Evolutionary conservation across 1,140 invertebrate species (phyloP), one percentile per base, ranked within the genome.

Genomic region (Solen grandis): DNA sequence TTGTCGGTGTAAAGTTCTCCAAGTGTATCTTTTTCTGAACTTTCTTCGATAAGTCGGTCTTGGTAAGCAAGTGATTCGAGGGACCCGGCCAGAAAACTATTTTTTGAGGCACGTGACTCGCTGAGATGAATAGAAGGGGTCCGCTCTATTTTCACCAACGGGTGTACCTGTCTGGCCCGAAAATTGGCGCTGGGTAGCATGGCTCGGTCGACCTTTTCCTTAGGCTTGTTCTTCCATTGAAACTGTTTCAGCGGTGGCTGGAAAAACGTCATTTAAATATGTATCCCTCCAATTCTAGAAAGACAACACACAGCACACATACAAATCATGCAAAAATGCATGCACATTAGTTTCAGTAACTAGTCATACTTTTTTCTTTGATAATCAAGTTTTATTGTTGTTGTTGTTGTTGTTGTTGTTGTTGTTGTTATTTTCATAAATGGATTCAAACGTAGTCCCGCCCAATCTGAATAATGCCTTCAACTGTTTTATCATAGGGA

Each of bases 121-220:
- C 31, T 35, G 8, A 73, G 46, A 2, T 46, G 31, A 1, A 80
- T 60, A 13, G 38, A 50, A 0, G 77, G 77, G 22, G 59, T 60
- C 31, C n/a, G 13, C 36, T 80, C 52, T 35, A 80, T 29, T 14
- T 72, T 63, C 29, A 60, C 46, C n/a, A 80, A 46, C 19, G 77
- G 77, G 46, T 72, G 55, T 10, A 27, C n/a, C 29, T 62, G 46
- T 22, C 68, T 29, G 19, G 55, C 55, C 36, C 50, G 55, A 50
- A 80, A 80, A 31, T 65, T 73, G 13, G 77, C 77, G 65, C 77
- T 80, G 5, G 77, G 68, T n/a, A 80, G 29, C 41, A 80, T 10
- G 3, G 68, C 54, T 62, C 54, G 35, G 25, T 38, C 54, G 5
- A 52, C 60, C 36, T 35, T 62, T 27, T 65, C 69, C 22, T 35